phyloP scores from a whole-genome alignment of 2,888 invertebrate genomes.

The Doris montereyensis region DNA sequence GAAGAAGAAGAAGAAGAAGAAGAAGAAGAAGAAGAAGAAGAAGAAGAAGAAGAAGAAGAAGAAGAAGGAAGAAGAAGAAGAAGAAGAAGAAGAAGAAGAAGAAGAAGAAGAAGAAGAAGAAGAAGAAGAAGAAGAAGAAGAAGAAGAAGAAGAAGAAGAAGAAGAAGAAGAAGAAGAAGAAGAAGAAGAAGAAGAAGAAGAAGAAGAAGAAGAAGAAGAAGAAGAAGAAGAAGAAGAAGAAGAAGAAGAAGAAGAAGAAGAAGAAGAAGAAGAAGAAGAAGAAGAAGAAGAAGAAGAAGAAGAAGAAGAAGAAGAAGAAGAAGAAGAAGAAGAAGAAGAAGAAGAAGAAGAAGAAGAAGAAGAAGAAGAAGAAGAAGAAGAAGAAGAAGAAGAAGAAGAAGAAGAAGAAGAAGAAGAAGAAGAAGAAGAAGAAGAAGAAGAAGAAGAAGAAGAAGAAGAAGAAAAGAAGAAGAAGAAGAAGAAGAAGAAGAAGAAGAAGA shows the following conservation, averaged over 20 bases:
- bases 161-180: neutral
- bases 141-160: neutral
- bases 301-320: neutral
- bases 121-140: neutral
- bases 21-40: neutral
- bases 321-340: neutral
- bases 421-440: too few relatives aligned
- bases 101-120: neutral
- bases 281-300: neutral
- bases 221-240: neutral
- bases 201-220: neutral
- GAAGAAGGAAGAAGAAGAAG: neutral
- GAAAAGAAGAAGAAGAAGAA: too few relatives aligned
- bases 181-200: neutral
- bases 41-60: neutral
- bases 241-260: neutral
- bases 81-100: neutral
- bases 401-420: too few relatives aligned
- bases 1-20: neutral
- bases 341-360: neutral
- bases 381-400: too few relatives aligned
- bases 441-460: too few relatives aligned
- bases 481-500: too few relatives aligned
- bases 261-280: conserved; percentile 1
- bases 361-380: too few relatives aligned